These are phyloP conservation scores for Drosophila buzzatii DNA, from an alignment of 2,888 invertebrate genomes.

Conservation along the genomic window DNA sequence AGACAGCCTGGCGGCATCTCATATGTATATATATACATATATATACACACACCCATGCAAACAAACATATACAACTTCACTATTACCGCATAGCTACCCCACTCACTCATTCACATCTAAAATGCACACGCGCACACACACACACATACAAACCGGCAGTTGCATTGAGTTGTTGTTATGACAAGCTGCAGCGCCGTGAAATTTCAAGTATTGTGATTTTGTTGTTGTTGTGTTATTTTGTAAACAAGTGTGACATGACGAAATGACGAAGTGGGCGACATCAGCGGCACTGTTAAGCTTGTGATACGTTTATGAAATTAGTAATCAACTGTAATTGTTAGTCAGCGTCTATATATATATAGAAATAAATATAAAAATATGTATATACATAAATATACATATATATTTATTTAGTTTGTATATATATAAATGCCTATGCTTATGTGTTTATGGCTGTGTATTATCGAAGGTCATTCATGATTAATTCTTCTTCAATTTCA, in stretches of 20 bases:
- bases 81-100: slow-evolving; percentile 69
- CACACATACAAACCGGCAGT: slow-evolving; percentile 43
- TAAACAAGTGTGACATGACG: slow-evolving; percentile 45
- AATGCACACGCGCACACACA: slow-evolving; percentile 5
- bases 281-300: slow-evolving; percentile 2
- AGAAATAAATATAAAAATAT: background rate
- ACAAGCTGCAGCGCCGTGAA: slow-evolving; percentile 37
- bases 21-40: slow-evolving; percentile 27
- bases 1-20: slow-evolving; percentile 74
- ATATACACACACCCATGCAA: background rate
- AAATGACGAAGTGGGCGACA: slow-evolving; percentile 18
- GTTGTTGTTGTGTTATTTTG: slow-evolving; percentile 39
- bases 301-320: slow-evolving; percentile 36
- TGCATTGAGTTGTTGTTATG: slow-evolving; percentile 36
- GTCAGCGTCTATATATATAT: slow-evolving; percentile 5
- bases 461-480: slow-evolving; percentile 44
- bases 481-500: slow-evolving; percentile 37
- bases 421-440: background rate
- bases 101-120: slow-evolving; percentile 16
- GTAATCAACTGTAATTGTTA: slow-evolving; percentile 33
- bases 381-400: background rate
- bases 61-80: slow-evolving; percentile 56
- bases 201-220: slow-evolving; percentile 24
- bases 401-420: background rate
- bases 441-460: background rate